These are phyloP conservation scores for Temnothorax curvispinosus DNA, from an alignment of 1,140 invertebrate species.

Conservation along the genomic window DNA sequence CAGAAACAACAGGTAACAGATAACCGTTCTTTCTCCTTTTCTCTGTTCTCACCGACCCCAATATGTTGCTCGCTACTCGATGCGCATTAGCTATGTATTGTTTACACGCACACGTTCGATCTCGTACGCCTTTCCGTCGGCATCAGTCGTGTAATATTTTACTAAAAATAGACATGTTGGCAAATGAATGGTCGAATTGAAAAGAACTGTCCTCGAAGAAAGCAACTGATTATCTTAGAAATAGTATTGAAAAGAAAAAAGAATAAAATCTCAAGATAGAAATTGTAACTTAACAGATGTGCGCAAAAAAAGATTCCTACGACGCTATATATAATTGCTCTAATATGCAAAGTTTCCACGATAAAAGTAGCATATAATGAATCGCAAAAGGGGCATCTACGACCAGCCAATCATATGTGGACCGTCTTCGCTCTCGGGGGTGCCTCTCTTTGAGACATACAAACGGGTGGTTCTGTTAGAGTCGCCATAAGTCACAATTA, in stretches of 20 bases:
- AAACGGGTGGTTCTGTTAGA: slow-evolving; percentile 76
- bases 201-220: neutral
- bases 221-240: neutral
- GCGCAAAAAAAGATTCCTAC: neutral
- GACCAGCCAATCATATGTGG: slow-evolving; percentile 52
- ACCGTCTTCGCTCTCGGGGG: slow-evolving; percentile 52
- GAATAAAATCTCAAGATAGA: neutral
- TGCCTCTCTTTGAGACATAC: slow-evolving; percentile 66
- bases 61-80: slow-evolving; percentile 60
- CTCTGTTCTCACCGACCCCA: slow-evolving; percentile 57
- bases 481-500: slow-evolving; percentile 84
- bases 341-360: neutral
- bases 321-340: neutral
- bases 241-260: neutral
- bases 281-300: neutral
- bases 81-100: slow-evolving; percentile 16
- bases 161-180: neutral
- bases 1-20: slow-evolving; percentile 81
- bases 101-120: neutral
- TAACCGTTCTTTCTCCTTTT: slow-evolving; percentile 74
- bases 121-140: neutral
- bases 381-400: slow-evolving; percentile 35
- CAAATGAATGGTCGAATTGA: neutral
- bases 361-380: slow-evolving; percentile 7
- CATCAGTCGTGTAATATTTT: neutral